Evolutionary conservation across 2,113 vertebrate genomes (phyloP), one percentile per base, ranked within the genome.

Genomic region (Bubalus kerabau): DNA sequence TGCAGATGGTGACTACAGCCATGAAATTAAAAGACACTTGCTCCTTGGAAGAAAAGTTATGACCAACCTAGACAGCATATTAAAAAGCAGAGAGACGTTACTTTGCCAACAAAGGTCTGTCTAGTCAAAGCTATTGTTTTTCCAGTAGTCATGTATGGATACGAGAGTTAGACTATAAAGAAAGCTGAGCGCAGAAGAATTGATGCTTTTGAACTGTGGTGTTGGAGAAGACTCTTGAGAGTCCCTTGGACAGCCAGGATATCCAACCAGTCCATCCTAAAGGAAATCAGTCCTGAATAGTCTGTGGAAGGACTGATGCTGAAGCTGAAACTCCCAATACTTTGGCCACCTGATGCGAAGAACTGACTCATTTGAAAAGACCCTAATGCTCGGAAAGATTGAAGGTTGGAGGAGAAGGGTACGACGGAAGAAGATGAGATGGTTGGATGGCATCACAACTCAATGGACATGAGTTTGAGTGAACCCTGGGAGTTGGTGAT

Each of bases 341-440:
- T 71, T 71, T 71, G 67, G n/a, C 67, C 10, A 40, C 10, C n/a
- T 71, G 19, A 40, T 71, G 67, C 1, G 0, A 71, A 71, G 19
- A 71, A 71, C 67, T 5, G 21, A 13, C 67, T 40, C 67, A 71
- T 71, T 40, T 71, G 67, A 71, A 71, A 40, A 71, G 19, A 71
- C 67, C 19, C n/a, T 40, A 23, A 40, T 23, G 67, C n/a, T 40
- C 19, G 0, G 67, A 40, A 71, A 71, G n/a, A 40, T 67, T 71
- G n/a, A 71, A 71, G n/a, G 19, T 71, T 36, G n/a, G 67, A 71
- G 19, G 67, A 74, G 67, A 74, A 40, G 36, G 67, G 67, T 21
- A 74, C 0, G 0, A 74, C 1, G 1, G 67, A 74, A n/a, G 21
- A 40, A n/a, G 21, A 40, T 74, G 36, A 74, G 67, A 74, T 40